These are phyloP conservation scores for Notamacropus eugenii DNA, from an alignment of 2,797 vertebrate genomes.

Conservation along the genomic window DNA sequence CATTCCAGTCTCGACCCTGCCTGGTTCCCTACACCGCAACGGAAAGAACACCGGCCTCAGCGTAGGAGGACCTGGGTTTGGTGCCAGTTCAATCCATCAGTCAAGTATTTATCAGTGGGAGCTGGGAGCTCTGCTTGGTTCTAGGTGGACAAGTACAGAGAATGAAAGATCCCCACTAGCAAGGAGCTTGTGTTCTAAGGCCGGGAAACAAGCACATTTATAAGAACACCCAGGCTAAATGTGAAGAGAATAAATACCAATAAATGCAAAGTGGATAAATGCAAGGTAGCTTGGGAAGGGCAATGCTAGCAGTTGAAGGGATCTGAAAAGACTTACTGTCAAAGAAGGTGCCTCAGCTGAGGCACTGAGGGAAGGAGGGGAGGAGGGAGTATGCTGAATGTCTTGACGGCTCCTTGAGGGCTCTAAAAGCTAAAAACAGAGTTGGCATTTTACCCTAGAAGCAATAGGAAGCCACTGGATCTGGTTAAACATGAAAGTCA, in stretches of 20 bases:
- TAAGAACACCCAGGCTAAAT: not conserved
- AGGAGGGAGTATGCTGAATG: not conserved
- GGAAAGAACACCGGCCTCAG: not conserved
- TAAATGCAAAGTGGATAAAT: not conserved
- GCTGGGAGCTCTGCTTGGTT: not conserved
- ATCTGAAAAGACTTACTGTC: not conserved
- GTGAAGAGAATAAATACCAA: not conserved
- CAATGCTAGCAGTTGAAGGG: not conserved
- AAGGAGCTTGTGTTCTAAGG: not conserved
- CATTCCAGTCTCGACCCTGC: not conserved
- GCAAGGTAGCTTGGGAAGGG: not conserved
- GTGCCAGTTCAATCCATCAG: not conserved
- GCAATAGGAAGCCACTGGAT: not conserved
- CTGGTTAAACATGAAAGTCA: not conserved
- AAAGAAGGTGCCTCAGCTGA: not conserved
- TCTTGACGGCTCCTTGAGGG: not conserved
- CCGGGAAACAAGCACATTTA: not conserved
- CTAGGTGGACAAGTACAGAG: constrained; percentile 8
- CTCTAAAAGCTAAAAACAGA: not conserved
- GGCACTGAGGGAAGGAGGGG: not conserved
- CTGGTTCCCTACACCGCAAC: not conserved
- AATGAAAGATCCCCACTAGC: not conserved
- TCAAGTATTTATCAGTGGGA: not conserved
- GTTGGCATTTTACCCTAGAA: not conserved
- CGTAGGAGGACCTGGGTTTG: not conserved